Base-by-base conservation (phyloP, 37 sponge, comb jelly and placozoan species). In the Oopsacas minuta region DNA sequence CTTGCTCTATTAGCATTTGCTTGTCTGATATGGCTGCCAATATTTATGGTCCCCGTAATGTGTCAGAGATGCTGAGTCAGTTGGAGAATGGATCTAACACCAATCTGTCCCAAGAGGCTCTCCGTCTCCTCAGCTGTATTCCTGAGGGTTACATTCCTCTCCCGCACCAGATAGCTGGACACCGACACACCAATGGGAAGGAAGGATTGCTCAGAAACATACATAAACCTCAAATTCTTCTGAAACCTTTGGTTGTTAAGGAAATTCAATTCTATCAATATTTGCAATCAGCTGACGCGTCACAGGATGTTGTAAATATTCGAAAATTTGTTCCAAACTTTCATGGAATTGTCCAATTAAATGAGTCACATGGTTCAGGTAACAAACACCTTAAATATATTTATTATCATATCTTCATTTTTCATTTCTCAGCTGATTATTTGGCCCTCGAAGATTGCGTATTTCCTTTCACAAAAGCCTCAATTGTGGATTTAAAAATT, bases 121-220 rank as follows among this genome's bases (percentile, higher is more conserved):
- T 85, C 1, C 51, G 88, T 37, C 86, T 89, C 82, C 86, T 92
- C 38, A 37, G 82, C 32, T 87, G 85, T 7, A 85, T 92, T 35
- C 93, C 93, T 0, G 83, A 86, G 17, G 93, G 93, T 37, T 93
- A 93, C 85, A 85, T 90, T 22, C 93, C 91, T 39, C 82, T 93
- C 23, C 93, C 91, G 1, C 93, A 93, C 37, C 93, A 93, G 81
- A 89, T 93, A 12, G 93, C 91, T n/a, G 93, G 93, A 37, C 93
- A 93, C 86, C 83, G 89, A 28, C 91, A 90, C 81, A 85, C 90
- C 34, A 91, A 93, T 38, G 93, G 93, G 36, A 90, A 90, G 46
- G 84, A 84, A 61, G 75, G 75, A 12, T 61, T 61, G 20, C 28
- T 61, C 32, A 3, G 75, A 3, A 20, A 61, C 30, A 12, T 61